phyloP scores from a whole-genome alignment of 2,888 invertebrate species.

The Drosophila yooni region DNA sequence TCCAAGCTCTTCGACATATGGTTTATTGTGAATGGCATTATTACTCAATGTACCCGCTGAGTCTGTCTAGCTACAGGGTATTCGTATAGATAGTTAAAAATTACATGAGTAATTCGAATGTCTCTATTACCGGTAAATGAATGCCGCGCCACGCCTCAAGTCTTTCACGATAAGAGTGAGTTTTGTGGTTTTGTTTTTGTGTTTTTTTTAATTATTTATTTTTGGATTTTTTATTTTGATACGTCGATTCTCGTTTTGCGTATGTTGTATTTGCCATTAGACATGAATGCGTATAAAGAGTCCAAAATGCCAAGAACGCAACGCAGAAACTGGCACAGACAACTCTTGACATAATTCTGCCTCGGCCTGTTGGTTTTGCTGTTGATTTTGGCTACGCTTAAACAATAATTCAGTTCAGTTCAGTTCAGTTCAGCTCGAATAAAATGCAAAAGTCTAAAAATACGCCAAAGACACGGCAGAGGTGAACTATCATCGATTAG shows the following conservation, averaged over 20 bases:
- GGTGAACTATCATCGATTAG: conserved; percentile 48
- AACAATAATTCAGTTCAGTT: conserved; percentile 58
- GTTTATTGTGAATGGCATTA: too few relatives aligned
- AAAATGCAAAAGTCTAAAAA: conserved; percentile 65
- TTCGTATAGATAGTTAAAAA: conserved; percentile 15
- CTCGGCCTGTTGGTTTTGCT: conserved; percentile 25
- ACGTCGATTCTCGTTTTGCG: conserved; percentile 39
- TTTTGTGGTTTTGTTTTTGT: neutral
- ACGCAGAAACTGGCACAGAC: conserved; percentile 52
- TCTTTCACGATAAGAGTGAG: conserved; percentile 38
- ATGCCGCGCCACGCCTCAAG: conserved; percentile 56
- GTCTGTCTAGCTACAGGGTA: neutral
- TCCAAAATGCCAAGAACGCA: conserved; percentile 40
- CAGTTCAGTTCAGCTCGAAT: conserved; percentile 24
- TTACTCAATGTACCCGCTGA: neutral
- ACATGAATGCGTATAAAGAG: conserved; percentile 15
- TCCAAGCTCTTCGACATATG: too few relatives aligned
- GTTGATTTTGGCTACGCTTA: conserved; percentile 59
- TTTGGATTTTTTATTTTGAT: conserved; percentile 20
- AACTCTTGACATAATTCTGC: conserved; percentile 60
- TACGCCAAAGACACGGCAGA: conserved; percentile 42
- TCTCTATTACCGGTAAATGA: conserved; percentile 43
- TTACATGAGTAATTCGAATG: conserved; percentile 44
- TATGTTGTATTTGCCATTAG: conserved; percentile 33
- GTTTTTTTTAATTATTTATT: conserved; percentile 4